Conservation (phyloP, 2,113 vertebrate genomes). For the Atherinomorus stipes region DNA sequence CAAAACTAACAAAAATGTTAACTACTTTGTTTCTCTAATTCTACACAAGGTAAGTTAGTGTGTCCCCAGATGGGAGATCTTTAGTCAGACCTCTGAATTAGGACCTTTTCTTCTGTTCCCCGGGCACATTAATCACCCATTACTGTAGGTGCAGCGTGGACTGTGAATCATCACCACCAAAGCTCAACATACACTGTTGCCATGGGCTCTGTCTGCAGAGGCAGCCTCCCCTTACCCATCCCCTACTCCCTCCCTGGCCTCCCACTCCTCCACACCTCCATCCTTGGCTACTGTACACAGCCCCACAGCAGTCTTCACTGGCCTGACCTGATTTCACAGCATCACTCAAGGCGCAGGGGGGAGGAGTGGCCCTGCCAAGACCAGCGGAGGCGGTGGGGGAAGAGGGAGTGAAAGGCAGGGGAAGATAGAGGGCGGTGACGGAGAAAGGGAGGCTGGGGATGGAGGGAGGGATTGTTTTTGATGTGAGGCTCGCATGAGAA, state of each 20-base stretch:
- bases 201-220: conserved; percentile 25
- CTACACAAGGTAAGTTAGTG: conserved; percentile 17
- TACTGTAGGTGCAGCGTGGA: conserved; percentile 7
- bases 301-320: conserved; percentile 30
- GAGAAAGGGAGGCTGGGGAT: conserved; percentile 10
- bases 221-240: not conserved
- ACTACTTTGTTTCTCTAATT: conserved; percentile 10
- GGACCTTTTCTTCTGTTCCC: conserved; percentile 23
- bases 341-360: conserved; percentile 42
- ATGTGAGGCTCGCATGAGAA: conserved; percentile 31
- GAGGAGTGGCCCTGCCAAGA: conserved; percentile 35
- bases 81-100: conserved; percentile 23
- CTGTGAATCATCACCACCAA: conserved; percentile 39
- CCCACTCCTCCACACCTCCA: conserved; percentile 27
- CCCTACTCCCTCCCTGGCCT: not conserved
- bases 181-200: conserved; percentile 8
- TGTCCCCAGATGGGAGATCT: conserved; percentile 29
- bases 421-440: conserved; percentile 17
- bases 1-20: not conserved
- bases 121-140: conserved; percentile 47
- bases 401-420: not conserved
- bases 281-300: conserved; percentile 45
- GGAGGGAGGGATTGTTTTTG: conserved; percentile 14
- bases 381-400: conserved; percentile 28
- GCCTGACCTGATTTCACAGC: conserved; percentile 73